A percentile compares a stretch with the other conserved stretches of the same genome.
Conservation (phyloP, 2,797 vertebrate species). For the Gila robusta region DNA sequence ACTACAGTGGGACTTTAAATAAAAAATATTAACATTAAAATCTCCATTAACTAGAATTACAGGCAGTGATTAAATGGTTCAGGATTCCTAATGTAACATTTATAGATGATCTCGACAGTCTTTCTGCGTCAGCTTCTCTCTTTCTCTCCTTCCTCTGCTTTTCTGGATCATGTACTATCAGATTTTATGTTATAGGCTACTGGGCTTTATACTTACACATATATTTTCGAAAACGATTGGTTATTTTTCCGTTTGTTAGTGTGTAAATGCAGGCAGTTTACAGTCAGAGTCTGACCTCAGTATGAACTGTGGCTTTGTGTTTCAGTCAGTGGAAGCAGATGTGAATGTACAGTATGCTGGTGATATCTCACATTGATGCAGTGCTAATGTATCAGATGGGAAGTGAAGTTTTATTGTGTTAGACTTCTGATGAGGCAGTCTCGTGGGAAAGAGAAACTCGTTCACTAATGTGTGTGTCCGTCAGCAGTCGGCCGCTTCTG, state of each 20-base stretch:
- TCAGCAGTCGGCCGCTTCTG: conserved; percentile 45
- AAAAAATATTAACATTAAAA: too few relatives aligned
- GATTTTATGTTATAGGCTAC: not conserved
- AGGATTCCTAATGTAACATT: too few relatives aligned
- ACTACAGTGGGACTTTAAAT: too few relatives aligned
- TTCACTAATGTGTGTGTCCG: conserved; percentile 45
- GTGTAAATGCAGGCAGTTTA: not conserved
- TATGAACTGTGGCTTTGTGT: conserved; percentile 7
- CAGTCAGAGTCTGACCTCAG: not conserved
- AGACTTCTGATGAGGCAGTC: conserved; percentile 34
- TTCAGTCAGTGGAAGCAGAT: not conserved
- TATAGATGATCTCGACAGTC: not conserved
- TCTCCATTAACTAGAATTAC: too few relatives aligned
- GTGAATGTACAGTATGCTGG: conserved; percentile 1
- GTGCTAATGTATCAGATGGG: conserved; percentile 36
- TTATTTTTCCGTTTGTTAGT: not conserved
- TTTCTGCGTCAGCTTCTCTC: not conserved
- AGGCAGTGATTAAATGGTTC: not conserved
- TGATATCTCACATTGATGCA: conserved; percentile 25
- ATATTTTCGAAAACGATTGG: not conserved
- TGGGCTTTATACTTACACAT: not conserved
- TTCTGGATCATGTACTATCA: not conserved
- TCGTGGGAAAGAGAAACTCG: conserved; percentile 17
- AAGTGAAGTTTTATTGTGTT: conserved; percentile 38
- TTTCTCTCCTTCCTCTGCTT: not conserved